Evolutionary conservation across 2,888 invertebrate genomes (phyloP), one percentile per base, ranked within the genome.

Genomic region (Melanchra persicariae): DNA sequence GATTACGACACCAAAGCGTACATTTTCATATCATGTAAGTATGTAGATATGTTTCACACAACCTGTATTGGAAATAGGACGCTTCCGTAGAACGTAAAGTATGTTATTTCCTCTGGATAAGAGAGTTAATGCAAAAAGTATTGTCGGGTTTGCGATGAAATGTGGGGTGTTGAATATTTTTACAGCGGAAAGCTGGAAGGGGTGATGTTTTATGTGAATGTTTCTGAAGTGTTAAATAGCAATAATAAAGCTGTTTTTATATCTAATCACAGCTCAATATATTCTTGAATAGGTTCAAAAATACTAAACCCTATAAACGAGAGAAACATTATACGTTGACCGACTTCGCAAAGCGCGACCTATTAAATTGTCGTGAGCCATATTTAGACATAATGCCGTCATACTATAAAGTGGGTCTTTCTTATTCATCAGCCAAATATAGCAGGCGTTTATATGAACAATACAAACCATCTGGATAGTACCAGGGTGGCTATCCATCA

Each of bases 51-150:
- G 57, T 61, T 58, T 54, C 47, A 65, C 49, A 70, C 59, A 58
- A 54, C 54, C 45, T 51, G 78, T 63, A 71, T 66, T 70, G 49
- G 68, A 75, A 82, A 82, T 79, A 67, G 75, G 63, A 17, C 67
- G 63, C 69, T 79, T 71, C 79, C 79, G 62, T 34, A 67, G 40
- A 26, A 63, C n/a, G 68, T 68, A 57, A 69, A 64, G 60, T 61
- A 57, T 61, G 81, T 30, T 69, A 82, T 82, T 79, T 82, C 83
- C 75, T 61, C 45, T 64, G 54, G 70, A 74, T 74, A 75, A 70
- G 57, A 10, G 47, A 66, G 74, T 74, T 79, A 47, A 64, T 64
- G 57, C 67, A 51, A 58, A 80, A 62, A 62, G 62, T 74, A 61
- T 62, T 62, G 61, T 62, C 43, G 66, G 51, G 43, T 34, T 55